Base-by-base conservation (phyloP, 1,140 invertebrate genomes). In the Bombus superbus region DNA sequence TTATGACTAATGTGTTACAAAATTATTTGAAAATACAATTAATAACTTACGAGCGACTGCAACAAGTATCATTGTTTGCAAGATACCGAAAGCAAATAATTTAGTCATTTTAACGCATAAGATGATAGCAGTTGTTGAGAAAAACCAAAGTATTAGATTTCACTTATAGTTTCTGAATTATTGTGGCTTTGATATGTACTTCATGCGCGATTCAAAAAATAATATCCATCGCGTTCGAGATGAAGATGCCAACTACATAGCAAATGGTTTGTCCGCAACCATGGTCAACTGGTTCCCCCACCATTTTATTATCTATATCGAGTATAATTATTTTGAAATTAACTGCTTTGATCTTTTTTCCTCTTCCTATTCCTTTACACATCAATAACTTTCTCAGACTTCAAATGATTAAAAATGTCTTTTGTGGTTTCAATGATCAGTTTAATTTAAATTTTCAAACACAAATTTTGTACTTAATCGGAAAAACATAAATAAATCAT, bases 231-330 rank as follows among this genome's bases (percentile, higher is more conserved):
- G 38, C 35, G 28, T 35, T 53, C 59, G 79, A 88, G 82, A 89
- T 38, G 44, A 40, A 42, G 64, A 82, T 25, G 42, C 25, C 64
- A 57, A 92, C 92, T 92, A 88, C 53, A 62, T 15, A 47, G 68
- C 42, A 88, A 74, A 87, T 79, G 78, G 72, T 85, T 68, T 88
- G 72, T 83, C 89, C 82, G 80, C 47, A 87, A 72, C 69, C 91
- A 92, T 75, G 92, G 92, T 86, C 90, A 89, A 89, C 92, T 86
- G 66, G 86, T 92, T 89, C 89, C 79, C 90, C 90, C 87, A 88
- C 44, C 47, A 71, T 53, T 38, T 35, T 72, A 57, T 74, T 35
- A 22, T 62, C 28, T 38, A 15, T 44, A 40, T 84, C 25, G 11
- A 53, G 11, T 77, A 15, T 85, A 74, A 88, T 81, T 69, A 68